A percentile compares a stretch with the other conserved stretches of the same genome.
phyloP scores from a whole-genome alignment of 2,888 invertebrate species.

The Tipula unca region DNA sequence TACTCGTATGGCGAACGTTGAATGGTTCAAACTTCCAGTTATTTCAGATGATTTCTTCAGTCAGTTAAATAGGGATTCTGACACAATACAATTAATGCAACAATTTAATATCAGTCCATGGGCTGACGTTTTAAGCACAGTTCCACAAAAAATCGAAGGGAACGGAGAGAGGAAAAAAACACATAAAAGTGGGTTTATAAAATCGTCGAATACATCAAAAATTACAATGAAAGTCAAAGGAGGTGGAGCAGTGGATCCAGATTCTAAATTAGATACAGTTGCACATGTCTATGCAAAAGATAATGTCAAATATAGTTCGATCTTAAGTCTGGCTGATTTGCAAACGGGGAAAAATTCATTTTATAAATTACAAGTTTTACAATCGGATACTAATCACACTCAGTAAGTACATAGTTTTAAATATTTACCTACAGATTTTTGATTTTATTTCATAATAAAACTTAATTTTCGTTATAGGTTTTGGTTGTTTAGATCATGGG shows the following conservation, averaged over 20 bases:
- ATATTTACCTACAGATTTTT: not conserved
- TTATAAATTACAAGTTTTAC: slow-evolving; percentile 87
- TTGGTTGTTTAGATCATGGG: slow-evolving; percentile 90
- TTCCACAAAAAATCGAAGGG: not conserved
- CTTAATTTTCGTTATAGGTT: slow-evolving; percentile 41
- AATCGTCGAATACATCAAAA: slow-evolving; percentile 47
- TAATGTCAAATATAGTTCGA: slow-evolving; percentile 59
- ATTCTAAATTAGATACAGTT: slow-evolving; percentile 64
- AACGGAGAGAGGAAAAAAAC: slow-evolving; percentile 46
- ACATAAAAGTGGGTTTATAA: slow-evolving; percentile 47
- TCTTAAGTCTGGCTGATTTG: slow-evolving; percentile 79
- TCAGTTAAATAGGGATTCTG: slow-evolving; percentile 48
- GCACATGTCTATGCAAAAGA: slow-evolving; percentile 67
- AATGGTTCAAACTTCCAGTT: slow-evolving; percentile 65
- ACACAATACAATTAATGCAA: slow-evolving; percentile 55
- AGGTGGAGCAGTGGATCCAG: slow-evolving; percentile 89
- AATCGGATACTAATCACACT: slow-evolving; percentile 53
- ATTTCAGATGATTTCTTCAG: slow-evolving; percentile 69
- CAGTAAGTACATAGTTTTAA: slow-evolving; percentile 44
- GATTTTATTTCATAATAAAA: not conserved
- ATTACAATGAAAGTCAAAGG: slow-evolving; percentile 64
- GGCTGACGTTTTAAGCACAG: slow-evolving; percentile 68
- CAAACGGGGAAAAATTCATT: slow-evolving; percentile 83
- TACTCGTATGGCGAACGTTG: slow-evolving; percentile 55
- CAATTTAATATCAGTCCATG: slow-evolving; percentile 70